Evolutionary conservation across 1,140 invertebrate species (phyloP).

Genomic region (Drosophila sp.): DNA sequence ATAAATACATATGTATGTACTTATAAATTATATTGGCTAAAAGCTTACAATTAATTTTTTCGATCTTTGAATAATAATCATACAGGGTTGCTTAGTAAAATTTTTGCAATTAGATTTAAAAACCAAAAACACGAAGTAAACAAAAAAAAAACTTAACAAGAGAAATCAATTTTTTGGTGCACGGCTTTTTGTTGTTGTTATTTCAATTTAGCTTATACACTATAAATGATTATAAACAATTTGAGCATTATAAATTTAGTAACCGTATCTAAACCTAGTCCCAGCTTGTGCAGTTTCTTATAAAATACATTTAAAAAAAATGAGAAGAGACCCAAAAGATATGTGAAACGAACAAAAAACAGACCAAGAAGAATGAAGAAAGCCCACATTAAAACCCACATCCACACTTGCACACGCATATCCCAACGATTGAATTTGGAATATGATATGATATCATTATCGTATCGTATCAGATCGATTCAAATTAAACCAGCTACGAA

Average conservation of each 20-base stretch:
- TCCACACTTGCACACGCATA: conserved; percentile 73
- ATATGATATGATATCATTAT: neutral
- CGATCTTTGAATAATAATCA: conserved; percentile 53
- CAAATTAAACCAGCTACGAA: neutral
- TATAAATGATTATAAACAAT: conserved; percentile 31
- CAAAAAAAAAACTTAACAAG: conserved; percentile 10
- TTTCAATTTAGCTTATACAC: conserved; percentile 47
- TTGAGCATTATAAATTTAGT: conserved; percentile 20
- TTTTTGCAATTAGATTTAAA: conserved; percentile 71
- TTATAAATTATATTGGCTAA: conserved; percentile 54
- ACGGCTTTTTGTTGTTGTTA: conserved; percentile 65
- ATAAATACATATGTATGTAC: conserved; percentile 49
- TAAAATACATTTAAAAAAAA: conserved; percentile 2
- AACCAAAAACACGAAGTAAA: neutral
- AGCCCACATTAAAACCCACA: conserved; percentile 42
- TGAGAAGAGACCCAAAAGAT: conserved; percentile 8
- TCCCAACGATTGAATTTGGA: conserved; percentile 64
- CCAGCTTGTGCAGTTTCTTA: conserved; percentile 12
- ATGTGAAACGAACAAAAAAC: conserved; percentile 28
- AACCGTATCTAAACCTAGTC: neutral
- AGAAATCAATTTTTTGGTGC: conserved; percentile 41
- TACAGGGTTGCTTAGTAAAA: conserved; percentile 81
- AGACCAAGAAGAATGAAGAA: conserved; percentile 37
- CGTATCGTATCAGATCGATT: conserved; percentile 21
- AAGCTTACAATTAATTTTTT: conserved; percentile 9